Evolutionary conservation across 2,888 invertebrate genomes (phyloP).

Genomic region (Tetranychus truncatus): DNA sequence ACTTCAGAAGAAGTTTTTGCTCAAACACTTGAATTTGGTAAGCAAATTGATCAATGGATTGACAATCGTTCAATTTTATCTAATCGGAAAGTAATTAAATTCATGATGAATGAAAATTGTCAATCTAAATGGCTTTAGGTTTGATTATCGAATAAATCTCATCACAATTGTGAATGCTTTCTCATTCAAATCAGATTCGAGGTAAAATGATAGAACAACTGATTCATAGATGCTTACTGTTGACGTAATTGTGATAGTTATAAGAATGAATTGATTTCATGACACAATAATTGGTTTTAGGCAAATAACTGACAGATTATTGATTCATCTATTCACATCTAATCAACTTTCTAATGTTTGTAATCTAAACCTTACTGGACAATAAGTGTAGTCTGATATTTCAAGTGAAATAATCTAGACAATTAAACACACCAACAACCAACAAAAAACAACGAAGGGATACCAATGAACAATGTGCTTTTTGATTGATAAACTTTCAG

Average conservation of each 20-base stretch:
- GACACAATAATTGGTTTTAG: not conserved
- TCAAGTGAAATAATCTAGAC: not conserved
- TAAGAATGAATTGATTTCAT: no score
- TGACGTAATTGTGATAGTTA: no score
- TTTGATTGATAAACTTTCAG: not conserved
- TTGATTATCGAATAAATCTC: no score
- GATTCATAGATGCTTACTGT: no score
- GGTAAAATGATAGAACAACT: no score
- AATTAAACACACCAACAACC: not conserved
- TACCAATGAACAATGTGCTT: not conserved
- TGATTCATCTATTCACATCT: not conserved
- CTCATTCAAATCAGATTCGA: no score
- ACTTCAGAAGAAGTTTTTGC: constrained; percentile 23
- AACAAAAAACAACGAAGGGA: not conserved
- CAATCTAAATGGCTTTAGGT: not conserved
- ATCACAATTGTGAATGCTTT: no score
- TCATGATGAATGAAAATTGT: not conserved
- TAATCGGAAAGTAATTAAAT: not conserved
- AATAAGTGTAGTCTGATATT: no score
- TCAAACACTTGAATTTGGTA: constrained; percentile 17
- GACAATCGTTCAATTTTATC: not conserved
- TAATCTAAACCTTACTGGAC: no score
- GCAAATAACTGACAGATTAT: not conserved
- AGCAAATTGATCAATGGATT: not conserved
- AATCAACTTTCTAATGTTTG: not conserved